phyloP scores from a whole-genome alignment of 92 coral and sea anemone species.

The Phymanthus crucifer region DNA sequence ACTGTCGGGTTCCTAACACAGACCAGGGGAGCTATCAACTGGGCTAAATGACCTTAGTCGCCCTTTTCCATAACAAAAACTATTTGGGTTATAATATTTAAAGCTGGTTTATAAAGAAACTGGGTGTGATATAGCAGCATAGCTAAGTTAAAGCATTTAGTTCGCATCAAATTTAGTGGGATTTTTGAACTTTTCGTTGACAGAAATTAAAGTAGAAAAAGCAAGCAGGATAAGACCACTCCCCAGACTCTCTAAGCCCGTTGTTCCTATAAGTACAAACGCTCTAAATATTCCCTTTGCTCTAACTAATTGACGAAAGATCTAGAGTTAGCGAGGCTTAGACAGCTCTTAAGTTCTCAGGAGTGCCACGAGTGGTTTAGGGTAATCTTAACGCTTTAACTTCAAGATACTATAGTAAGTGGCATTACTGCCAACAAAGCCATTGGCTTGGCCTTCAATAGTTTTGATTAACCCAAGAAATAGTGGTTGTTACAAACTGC shows the following conservation, averaged over 20 bases:
- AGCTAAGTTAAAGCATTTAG: background rate
- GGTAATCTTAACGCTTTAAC: background rate
- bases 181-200: too few species aligned
- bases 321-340: background rate
- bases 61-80: background rate
- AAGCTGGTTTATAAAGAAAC: background rate
- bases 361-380: background rate
- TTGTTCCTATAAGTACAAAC: background rate
- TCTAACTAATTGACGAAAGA: background rate
- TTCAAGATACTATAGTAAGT: background rate
- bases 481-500: background rate
- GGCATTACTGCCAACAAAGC: background rate
- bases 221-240: background rate
- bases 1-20: constrained; percentile 1
- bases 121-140: background rate
- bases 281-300: background rate
- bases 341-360: background rate
- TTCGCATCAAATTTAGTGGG: too few species aligned
- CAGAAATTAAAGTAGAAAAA: too few species aligned
- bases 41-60: background rate
- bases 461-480: background rate
- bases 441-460: background rate
- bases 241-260: background rate
- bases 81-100: background rate
- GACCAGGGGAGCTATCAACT: background rate